Evolutionary conservation across 2,113 vertebrate species (phyloP), one percentile per base, ranked within the genome.

Genomic region (Cacatua alba): DNA sequence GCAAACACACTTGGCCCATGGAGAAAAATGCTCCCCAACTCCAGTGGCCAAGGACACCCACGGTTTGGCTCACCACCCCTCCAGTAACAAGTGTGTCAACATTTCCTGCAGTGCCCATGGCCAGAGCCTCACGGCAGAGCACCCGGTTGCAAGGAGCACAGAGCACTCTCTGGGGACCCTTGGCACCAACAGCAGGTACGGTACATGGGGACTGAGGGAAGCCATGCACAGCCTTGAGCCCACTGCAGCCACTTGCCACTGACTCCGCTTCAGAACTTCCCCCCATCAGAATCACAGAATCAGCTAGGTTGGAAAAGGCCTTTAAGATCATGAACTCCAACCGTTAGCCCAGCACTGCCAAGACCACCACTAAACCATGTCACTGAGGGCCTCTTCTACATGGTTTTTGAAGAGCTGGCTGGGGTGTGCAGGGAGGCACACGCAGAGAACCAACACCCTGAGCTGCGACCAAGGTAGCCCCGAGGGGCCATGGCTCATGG

Each of bases 131-230:
- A 8, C 3, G 10, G 7, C 0, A 7, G 23, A 43, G 2, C 17
- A 7, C 4, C 7, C 18, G 1, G 0, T 28, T 17, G 18, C 44
- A 72, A 33, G 20, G 9, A 24, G 6, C 10, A 24, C 7, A 20
- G 28, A 46, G 63, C 23, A 25, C 13, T 23, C 33, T 33, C 55
- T 59, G 33, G 33, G 20, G 20, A 59, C 33, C 13, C 55, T 21
- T 8, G 4, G 13, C 20, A 59, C 55, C 33, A 14, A 15, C 2
- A 2, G 33, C 33, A 3, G 12, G 13, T 25, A 52, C 4, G 12
- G 13, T 25, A 52, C 18, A 13, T 1, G 0, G 0, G 13, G n/a
- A 11, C 8, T 10, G 5, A 15, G 4, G 3, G 3, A 41, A 20
- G 15, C 46, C 21, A 0, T 11, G 3, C 7, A 4, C 51, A n/a